These are phyloP conservation scores for Zenarchopterus dispar DNA, from an alignment of 2,797 vertebrate genomes.

Conservation along the genomic window DNA sequence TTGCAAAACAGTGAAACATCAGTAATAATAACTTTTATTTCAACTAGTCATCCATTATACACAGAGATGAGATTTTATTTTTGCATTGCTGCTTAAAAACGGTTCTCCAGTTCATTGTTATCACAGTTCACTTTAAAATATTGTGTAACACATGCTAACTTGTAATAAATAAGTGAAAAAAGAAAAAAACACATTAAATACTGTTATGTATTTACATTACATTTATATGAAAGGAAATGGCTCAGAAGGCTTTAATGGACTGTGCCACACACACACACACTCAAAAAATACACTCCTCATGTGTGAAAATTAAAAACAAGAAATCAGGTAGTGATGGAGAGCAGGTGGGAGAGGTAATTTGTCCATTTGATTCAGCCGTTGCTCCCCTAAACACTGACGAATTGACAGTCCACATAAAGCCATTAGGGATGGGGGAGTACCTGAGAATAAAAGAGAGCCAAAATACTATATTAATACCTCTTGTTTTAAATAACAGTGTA, in stretches of 20 bases:
- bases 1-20: background rate
- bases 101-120: too few relatives aligned
- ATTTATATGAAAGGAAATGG: too few relatives aligned
- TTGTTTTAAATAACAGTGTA: background rate
- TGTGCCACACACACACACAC: too few relatives aligned
- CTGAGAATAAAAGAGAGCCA: conserved; percentile 46
- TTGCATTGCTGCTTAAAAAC: background rate
- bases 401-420: conserved; percentile 70
- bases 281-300: too few relatives aligned
- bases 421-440: conserved; percentile 74
- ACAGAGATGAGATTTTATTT: conserved; percentile 10
- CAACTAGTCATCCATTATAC: conserved; percentile 18
- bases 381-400: conserved; percentile 47
- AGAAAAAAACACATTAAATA: too few relatives aligned
- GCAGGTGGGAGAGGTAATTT: conserved; percentile 62
- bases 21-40: background rate
- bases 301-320: conserved; percentile 34
- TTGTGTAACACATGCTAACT: too few relatives aligned
- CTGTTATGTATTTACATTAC: too few relatives aligned
- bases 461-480: conserved; percentile 10
- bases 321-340: conserved; percentile 67
- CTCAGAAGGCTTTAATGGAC: too few relatives aligned
- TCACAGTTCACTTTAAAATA: background rate
- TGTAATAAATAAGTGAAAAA: too few relatives aligned
- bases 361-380: conserved; percentile 49